Base-by-base conservation (phyloP, 2,797 vertebrate genomes). In the Tragopan temminckii region DNA sequence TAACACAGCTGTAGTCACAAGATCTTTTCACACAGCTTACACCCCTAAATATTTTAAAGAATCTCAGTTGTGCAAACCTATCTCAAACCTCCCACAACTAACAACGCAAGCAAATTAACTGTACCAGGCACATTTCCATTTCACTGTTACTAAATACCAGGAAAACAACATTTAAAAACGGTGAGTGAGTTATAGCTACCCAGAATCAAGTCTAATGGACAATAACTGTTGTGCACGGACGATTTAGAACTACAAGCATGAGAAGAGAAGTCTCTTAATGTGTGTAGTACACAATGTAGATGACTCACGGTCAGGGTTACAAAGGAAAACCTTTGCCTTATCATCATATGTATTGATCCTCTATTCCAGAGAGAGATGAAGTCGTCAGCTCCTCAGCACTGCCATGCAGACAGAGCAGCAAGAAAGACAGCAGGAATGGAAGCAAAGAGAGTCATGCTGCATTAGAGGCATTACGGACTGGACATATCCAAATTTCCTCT, bases 241-340 rank as follows among this genome's bases (percentile, higher is more conserved):
- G 27, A 90, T 42, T 71, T 66, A 83, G 83, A 89, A 59, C 62
- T 83, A 58, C 0, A 0, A 85, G 29, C 31, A 76, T 76, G 15
- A 63, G 38, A n/a, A 78, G 68, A 48, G 17, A 66, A 5, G 23
- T 80, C 67, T 85, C 40, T 15, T 45, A 7, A 55, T 17, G 13
- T 27, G 13, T 24, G 13, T 4, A 78, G 42, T 29, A 80, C 11
- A 43, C 31, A 71, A 57, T 13, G 58, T 29, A 80, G 50, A 79
- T 33, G 50, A 81, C 31, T 88, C 69, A 42, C 35, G 43, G 63
- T 79, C 62, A 91, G 74, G 35, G 27, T 80, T 46, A 68, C 24
- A 83, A 70, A 90, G 31, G 38, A 84, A 89, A 91, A 53, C 21
- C 62, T 93, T 57, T 88, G 77, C 33, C 18, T 88, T 64, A 57